phyloP scores from a whole-genome alignment of 2,797 vertebrate species.

The Astyanax mexicanus region DNA sequence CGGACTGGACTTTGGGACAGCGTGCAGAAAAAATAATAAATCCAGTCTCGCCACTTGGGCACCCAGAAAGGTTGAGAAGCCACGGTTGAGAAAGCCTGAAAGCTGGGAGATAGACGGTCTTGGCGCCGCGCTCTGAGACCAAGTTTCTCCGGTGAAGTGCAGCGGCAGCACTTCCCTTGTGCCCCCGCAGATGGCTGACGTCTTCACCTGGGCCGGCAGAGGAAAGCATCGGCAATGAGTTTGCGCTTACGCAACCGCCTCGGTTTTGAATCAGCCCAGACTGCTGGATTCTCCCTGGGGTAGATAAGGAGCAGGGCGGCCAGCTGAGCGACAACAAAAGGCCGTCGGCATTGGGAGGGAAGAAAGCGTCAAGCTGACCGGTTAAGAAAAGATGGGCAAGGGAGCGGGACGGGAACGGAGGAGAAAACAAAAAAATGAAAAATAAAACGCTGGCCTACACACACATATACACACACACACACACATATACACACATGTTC shows the following conservation, averaged over 20 bases:
- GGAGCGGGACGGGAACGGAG: conserved; percentile 6
- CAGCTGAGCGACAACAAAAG: conserved; percentile 57
- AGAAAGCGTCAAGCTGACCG: conserved; percentile 63
- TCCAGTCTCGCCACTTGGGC: neutral
- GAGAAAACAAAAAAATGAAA: conserved; percentile 41
- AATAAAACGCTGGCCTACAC: no score
- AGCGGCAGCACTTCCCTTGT: conserved; percentile 58
- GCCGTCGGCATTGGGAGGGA: conserved; percentile 55
- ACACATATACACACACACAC: neutral
- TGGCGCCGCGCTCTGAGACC: conserved; percentile 29
- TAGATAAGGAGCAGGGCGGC: conserved; percentile 65
- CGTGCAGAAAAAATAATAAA: neutral
- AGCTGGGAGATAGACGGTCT: neutral
- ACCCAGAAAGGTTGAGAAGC: conserved; percentile 22
- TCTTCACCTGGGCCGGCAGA: conserved; percentile 47
- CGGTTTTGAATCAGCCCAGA: conserved; percentile 67
- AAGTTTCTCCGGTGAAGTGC: conserved; percentile 52
- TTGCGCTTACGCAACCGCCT: conserved; percentile 63
- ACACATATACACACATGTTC: neutral
- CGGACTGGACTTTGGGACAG: conserved; percentile 4
- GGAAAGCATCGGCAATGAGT: conserved; percentile 67
- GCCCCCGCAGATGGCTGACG: conserved; percentile 47
- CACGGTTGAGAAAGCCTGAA: conserved; percentile 29
- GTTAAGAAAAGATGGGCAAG: conserved; percentile 35
- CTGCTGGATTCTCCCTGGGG: conserved; percentile 64